These are phyloP conservation scores for Bufo gargarizans DNA, from an alignment of 2,113 vertebrate species.

Conservation along the genomic window DNA sequence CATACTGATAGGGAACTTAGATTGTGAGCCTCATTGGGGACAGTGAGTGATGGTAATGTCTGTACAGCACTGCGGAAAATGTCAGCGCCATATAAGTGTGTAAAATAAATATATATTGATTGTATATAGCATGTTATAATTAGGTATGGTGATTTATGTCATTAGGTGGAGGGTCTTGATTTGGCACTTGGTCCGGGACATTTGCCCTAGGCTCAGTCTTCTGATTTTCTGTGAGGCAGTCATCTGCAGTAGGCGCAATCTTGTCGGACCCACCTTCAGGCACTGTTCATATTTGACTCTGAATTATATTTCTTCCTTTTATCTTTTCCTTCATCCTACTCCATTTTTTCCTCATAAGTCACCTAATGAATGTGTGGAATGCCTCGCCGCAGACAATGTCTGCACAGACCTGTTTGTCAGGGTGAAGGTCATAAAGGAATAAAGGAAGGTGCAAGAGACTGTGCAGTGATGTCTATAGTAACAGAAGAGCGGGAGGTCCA, in stretches of 20 bases:
- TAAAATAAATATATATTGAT: too few species aligned
- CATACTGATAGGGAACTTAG: too few species aligned
- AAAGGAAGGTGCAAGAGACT: not conserved
- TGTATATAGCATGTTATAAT: too few species aligned
- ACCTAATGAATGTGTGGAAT: constrained; percentile 19
- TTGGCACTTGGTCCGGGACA: too few species aligned
- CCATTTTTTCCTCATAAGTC: constrained; percentile 23
- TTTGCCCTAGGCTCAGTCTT: too few species aligned
- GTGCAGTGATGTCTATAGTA: not conserved
- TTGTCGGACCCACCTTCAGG: constrained; percentile 12
- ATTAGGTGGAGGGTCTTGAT: too few species aligned
- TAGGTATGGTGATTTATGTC: too few species aligned
- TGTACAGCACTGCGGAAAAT: too few species aligned
- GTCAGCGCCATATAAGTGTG: too few species aligned
- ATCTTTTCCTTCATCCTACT: constrained; percentile 11
- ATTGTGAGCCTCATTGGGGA: too few species aligned
- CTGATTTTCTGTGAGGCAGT: too few species aligned
- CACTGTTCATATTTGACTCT: not conserved
- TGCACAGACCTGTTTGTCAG: not conserved
- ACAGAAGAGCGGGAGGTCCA: not conserved
- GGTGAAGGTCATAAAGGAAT: constrained; percentile 8
- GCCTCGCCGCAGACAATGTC: not conserved
- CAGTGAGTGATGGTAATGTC: too few species aligned
- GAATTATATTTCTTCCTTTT: constrained; percentile 17
- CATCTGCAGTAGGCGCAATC: not conserved